Base-by-base conservation (phyloP, 2,797 vertebrate genomes). In the Octomys mimax region DNA sequence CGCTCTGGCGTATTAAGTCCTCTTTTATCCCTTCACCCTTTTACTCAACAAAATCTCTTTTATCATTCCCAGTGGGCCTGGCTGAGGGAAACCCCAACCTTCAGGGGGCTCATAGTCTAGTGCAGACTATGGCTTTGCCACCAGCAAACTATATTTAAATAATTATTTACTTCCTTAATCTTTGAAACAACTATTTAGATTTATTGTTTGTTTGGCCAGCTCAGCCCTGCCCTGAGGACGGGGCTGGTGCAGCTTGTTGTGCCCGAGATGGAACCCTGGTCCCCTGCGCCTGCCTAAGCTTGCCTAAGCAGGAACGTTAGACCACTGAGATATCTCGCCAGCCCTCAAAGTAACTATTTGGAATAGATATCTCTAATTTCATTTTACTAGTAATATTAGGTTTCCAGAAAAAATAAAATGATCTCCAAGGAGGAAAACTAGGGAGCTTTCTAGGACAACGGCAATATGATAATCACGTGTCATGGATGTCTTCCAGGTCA, bases 381-480 rank as follows among this genome's bases (percentile, higher is more conserved):
- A 59, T 70, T 87, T 90, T 42, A 87, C 87, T 91, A 66, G 66
- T 36, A 33, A 93, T 28, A 81, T 13, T 12, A 33, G 73, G 4
- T 42, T 93, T 21, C 9, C 42, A 68, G 70, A n/a, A 94, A 91
- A 91, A 89, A 62, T 73, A 33, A 93, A 96, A 5, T 57, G 28
- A 68, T 22, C 52, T 92, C 61, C 14, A 91, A 52, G 49, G 49
- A 49, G 49, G 49, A 49, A 49, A 26, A 11, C 36, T 13, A 24
- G 9, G 52, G 42, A 89, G 39, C 54, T 84, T 80, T 77, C 22
- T 26, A 78, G 64, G 36, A 86, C 1, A 33, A 21, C 33, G 13
- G 28, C 14, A 85, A 42, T 22, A 33, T 0, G 26, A 28, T 0
- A 78, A 78, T 9, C 19, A 61, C 33, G 13, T 54, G 14, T 33